Base-by-base conservation (phyloP, 2,888 invertebrate genomes). In the Eupithecia subfuscata region DNA sequence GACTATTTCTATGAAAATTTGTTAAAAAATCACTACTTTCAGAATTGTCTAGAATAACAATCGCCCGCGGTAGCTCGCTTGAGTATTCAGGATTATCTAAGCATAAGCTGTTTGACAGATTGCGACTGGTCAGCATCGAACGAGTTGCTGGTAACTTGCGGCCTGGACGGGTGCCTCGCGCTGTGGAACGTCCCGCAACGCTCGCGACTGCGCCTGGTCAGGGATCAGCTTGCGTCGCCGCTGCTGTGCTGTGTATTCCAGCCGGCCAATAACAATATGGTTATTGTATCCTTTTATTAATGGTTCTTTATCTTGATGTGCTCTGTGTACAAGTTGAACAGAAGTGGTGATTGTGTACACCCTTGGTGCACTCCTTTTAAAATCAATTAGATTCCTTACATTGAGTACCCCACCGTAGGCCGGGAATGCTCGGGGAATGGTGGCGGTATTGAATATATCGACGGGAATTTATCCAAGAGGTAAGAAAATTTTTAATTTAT, bases 91-190 rank as follows among this genome's bases (percentile, higher is more conserved):
- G 52, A 22, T 11, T 56, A 56, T 56, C 22, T 11, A 22, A 22
- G 9, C 52, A 37, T 2, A 60, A 37, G 16, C 37, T 37, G 22
- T 43, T 18, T 22, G 4, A 11, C 18, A 75, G 97, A 96, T 73
- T 97, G 97, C 90, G 97, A 97, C 88, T 98, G 98, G 98, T 98
- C 98, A 0, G 96, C 96, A 22, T 97, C 97, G 43, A 98, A 98
- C 93, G 98, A 98, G 91, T 91, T 97, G 79, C 95, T 98, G 78
- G 97, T 97, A 74, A 97, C 97, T 68, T 96, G 97, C 79, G 97
- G 97, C 2, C 88, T 96, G 84, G 98, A 98, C 90, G 96, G 96
- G 16, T 96, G 96, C 40, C 95, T 97, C 71, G 95, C 97, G 83
- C 95, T 98, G 77, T 98, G 98, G 98, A 96, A 96, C 86, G 95